phyloP scores from a whole-genome alignment of 2,888 invertebrate genomes.

The Epinotia bilunana region DNA sequence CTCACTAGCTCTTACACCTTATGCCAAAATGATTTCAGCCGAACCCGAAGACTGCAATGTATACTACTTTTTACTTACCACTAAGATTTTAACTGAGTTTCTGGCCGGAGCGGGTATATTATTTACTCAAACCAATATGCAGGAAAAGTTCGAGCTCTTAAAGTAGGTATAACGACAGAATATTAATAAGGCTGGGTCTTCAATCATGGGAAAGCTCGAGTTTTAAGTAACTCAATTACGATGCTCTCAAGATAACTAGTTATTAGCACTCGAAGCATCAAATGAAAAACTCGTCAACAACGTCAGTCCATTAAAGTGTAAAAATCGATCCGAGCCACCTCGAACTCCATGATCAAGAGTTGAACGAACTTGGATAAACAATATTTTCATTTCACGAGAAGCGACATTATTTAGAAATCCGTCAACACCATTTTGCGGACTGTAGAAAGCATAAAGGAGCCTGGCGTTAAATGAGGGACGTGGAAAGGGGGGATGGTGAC shows the following conservation, averaged over 20 bases:
- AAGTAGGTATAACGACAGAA: background rate
- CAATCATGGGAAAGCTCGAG: background rate
- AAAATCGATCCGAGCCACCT: constrained; percentile 31
- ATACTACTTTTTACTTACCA: no score
- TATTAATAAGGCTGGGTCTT: background rate
- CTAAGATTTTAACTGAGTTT: no score
- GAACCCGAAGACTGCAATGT: no score
- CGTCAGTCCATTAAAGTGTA: constrained; percentile 27
- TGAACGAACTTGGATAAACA: constrained; percentile 41
- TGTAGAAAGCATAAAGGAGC: constrained; percentile 66
- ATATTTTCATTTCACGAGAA: constrained; percentile 50
- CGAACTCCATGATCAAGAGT: constrained; percentile 34
- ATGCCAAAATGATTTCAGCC: no score
- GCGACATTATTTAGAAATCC: constrained; percentile 61
- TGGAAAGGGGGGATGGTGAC: background rate
- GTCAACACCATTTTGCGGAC: constrained; percentile 55
- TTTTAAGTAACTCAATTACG: constrained; percentile 4
- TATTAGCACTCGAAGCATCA: constrained; percentile 9
- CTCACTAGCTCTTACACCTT: no score
- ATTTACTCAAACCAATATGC: no score
- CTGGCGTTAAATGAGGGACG: constrained; percentile 60
- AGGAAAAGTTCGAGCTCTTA: background rate
- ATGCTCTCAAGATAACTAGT: constrained; percentile 4
- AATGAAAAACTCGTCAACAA: constrained; percentile 31
- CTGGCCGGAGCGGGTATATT: no score